Conservation (phyloP, 2,797 vertebrate species). For the Numenius phaeopus region DNA sequence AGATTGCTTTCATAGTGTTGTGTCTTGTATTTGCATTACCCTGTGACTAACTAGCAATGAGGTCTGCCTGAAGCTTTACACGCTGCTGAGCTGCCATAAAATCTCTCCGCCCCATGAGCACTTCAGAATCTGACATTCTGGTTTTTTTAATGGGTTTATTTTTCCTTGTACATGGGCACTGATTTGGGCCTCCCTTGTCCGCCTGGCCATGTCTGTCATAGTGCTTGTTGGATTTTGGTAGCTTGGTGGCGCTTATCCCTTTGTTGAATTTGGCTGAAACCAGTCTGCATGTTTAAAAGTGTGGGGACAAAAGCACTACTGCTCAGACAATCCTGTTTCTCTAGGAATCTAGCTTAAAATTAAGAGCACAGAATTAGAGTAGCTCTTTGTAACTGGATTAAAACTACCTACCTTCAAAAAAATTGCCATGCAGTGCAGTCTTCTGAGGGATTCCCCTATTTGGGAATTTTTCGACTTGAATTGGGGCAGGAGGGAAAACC, state of each 20-base stretch:
- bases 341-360: neutral
- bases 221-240: neutral
- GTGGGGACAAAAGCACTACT: neutral
- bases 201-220: accelerated
- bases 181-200: neutral
- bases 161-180: neutral
- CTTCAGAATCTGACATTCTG: neutral
- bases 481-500: neutral
- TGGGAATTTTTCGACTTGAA: neutral
- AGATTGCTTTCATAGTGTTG: neutral
- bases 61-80: neutral
- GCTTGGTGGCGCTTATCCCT: neutral
- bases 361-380: neutral
- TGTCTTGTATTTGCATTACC: constrained; percentile 31
- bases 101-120: neutral
- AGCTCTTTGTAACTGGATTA: neutral
- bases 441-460: neutral
- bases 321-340: neutral
- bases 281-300: neutral
- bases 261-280: neutral
- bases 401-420: neutral
- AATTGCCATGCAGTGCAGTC: neutral
- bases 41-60: neutral
- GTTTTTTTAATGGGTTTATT: neutral
- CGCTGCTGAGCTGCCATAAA: neutral